These are phyloP conservation scores for Nansenia antarctica DNA, from an alignment of 2,113 vertebrate species.

Conservation along the genomic window DNA sequence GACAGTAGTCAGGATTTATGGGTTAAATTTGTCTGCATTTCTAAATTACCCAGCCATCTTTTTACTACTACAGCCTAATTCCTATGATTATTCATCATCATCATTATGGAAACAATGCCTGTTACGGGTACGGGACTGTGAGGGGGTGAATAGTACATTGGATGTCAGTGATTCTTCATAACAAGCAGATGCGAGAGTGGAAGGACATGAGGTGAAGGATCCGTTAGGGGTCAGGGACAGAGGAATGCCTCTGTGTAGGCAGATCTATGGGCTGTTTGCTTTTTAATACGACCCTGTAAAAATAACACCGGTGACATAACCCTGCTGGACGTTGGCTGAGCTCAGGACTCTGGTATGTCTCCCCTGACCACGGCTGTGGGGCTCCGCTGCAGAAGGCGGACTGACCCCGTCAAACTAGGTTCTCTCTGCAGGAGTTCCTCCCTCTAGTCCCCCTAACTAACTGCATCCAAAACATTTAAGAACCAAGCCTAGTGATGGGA, in stretches of 20 bases:
- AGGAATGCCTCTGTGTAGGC: slow-evolving; percentile 64
- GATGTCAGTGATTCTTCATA: slow-evolving; percentile 34
- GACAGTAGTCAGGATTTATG: slow-evolving; percentile 37
- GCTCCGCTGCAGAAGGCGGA: slow-evolving; percentile 51
- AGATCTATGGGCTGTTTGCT: slow-evolving; percentile 65
- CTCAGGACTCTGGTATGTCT: slow-evolving; percentile 75
- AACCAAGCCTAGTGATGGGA: too few species aligned
- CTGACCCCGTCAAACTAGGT: slow-evolving; percentile 48
- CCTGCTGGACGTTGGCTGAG: slow-evolving; percentile 61
- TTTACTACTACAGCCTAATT: too few species aligned
- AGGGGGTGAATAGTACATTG: slow-evolving; percentile 41
- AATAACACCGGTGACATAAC: slow-evolving; percentile 74
- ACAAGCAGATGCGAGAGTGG: slow-evolving; percentile 38
- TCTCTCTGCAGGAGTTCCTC: slow-evolving; percentile 34
- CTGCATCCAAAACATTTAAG: too few species aligned
- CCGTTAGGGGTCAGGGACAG: slow-evolving; percentile 56
- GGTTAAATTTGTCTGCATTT: slow-evolving; percentile 47
- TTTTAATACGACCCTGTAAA: slow-evolving; percentile 69
- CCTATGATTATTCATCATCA: slow-evolving; percentile 52
- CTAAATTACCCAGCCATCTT: slow-evolving; percentile 40
- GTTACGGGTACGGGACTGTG: slow-evolving; percentile 25
- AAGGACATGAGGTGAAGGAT: slow-evolving; percentile 49
- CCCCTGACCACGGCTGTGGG: slow-evolving; percentile 57
- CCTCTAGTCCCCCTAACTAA: too few species aligned
- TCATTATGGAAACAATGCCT: slow-evolving; percentile 39